phyloP scores from a whole-genome alignment of 2,888 invertebrate genomes.

The Acleris emargana region DNA sequence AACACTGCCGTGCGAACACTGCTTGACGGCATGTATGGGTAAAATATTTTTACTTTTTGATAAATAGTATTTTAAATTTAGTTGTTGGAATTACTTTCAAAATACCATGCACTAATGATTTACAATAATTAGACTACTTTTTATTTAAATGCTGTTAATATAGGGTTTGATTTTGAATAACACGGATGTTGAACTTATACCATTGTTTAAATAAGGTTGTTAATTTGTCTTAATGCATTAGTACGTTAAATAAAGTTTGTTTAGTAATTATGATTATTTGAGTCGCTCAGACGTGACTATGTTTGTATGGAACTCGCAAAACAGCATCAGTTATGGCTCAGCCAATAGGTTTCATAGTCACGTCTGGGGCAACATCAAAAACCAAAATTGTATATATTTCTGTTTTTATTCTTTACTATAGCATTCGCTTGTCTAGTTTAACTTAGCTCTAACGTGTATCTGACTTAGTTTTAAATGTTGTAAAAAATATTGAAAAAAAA shows the following conservation, averaged over 20 bases:
- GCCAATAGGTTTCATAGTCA: neutral
- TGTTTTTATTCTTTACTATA: conserved; percentile 32
- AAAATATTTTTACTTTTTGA: too few relatives aligned
- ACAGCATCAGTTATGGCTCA: neutral
- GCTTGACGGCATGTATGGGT: too few relatives aligned
- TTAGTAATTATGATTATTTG: conserved; percentile 10
- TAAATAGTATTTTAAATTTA: too few relatives aligned
- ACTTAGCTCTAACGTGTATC: conserved; percentile 38
- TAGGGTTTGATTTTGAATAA: conserved; percentile 8
- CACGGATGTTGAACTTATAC: conserved; percentile 14
- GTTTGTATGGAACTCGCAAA: neutral
- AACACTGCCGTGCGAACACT: too few relatives aligned
- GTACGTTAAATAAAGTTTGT: conserved; percentile 9
- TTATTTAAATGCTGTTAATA: neutral
- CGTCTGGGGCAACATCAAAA: neutral
- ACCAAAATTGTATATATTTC: conserved; percentile 29
- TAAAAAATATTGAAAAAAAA: conserved; percentile 43
- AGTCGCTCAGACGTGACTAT: too few relatives aligned
- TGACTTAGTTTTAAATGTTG: conserved; percentile 37
- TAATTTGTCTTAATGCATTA: conserved; percentile 31
- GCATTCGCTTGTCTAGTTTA: conserved; percentile 37
- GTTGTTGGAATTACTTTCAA: too few relatives aligned
- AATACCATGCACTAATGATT: too few relatives aligned
- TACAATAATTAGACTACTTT: too few relatives aligned
- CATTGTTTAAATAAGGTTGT: conserved; percentile 26